Percentiles rank a stretch among this genome's conserved stretches.
Evolutionary conservation across 2,113 vertebrate species (phyloP).

Genomic region (Uropsilus gracilis): DNA sequence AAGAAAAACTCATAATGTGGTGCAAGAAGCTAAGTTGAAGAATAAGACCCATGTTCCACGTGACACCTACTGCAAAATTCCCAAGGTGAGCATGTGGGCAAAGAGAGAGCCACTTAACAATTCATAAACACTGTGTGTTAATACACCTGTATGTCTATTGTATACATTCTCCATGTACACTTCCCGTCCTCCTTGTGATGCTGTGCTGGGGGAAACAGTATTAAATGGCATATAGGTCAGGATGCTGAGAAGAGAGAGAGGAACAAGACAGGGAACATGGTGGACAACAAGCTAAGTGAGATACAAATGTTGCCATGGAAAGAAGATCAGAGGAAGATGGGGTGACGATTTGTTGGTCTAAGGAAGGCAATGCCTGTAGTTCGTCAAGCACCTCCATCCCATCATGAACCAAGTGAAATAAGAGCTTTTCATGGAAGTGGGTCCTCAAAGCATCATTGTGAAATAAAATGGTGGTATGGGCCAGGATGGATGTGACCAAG

Average conservation of each 20-base stretch:
- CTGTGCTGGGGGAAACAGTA: not conserved
- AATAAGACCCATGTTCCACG: not conserved
- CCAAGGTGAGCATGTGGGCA: not conserved
- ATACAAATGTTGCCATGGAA: not conserved
- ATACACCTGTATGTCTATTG: not conserved
- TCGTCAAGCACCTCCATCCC: not conserved
- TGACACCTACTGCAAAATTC: not conserved
- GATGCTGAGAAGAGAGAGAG: not conserved
- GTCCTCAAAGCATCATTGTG: not conserved
- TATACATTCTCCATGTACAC: not conserved
- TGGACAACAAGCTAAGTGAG: not conserved
- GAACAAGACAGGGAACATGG: not conserved
- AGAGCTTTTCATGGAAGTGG: not conserved
- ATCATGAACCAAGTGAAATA: not conserved
- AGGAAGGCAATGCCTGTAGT: fast-evolving
- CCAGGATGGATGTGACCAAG: not conserved
- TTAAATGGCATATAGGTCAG: not conserved
- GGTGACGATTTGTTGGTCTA: not conserved
- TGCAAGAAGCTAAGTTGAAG: not conserved
- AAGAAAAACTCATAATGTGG: not conserved
- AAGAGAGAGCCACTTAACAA: not conserved
- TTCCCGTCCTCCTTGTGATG: not conserved
- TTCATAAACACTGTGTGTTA: not conserved
- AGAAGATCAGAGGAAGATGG: not conserved
- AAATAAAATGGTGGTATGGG: not conserved